Conservation (phyloP, 2,797 vertebrate species). For the Catostomus latipinnis region DNA sequence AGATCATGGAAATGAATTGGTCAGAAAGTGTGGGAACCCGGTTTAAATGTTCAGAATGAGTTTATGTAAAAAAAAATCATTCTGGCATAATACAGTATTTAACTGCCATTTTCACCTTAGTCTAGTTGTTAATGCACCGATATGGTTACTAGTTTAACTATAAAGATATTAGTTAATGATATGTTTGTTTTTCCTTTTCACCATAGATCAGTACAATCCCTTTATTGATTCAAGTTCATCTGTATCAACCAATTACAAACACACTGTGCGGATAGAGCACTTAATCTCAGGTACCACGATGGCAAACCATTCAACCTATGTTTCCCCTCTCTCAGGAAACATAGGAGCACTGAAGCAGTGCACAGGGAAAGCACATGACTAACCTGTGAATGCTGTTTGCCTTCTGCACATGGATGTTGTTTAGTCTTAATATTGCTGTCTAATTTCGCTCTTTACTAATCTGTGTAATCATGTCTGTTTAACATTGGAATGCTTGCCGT, state of each 20-base stretch:
- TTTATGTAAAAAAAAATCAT: too few relatives aligned
- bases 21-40: too few relatives aligned
- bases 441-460: slow-evolving; percentile 32
- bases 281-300: slow-evolving; percentile 88
- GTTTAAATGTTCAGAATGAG: too few relatives aligned
- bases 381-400: slow-evolving; percentile 44
- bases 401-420: slow-evolving; percentile 38
- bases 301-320: slow-evolving; percentile 78
- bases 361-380: slow-evolving; percentile 52
- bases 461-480: slow-evolving; percentile 53
- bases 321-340: slow-evolving; percentile 78
- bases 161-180: slow-evolving; percentile 47
- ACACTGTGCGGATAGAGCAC: slow-evolving; percentile 85
- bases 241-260: slow-evolving; percentile 87
- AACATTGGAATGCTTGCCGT: slow-evolving; percentile 52
- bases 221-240: slow-evolving; percentile 89
- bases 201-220: slow-evolving; percentile 91
- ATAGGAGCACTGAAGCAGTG: slow-evolving; percentile 66
- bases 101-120: slow-evolving; percentile 3
- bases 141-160: slow-evolving; percentile 23
- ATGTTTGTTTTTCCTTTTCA: slow-evolving; percentile 71
- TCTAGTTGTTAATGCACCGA: not conserved
- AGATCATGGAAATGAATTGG: too few relatives aligned
- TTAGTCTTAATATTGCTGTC: slow-evolving; percentile 25
- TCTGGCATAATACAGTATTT: not conserved